Percentiles rank a stretch among this genome's conserved stretches.
Evolutionary conservation across 2,888 invertebrate genomes (phyloP).

Genomic region (Leptinotarsa haldemani): DNA sequence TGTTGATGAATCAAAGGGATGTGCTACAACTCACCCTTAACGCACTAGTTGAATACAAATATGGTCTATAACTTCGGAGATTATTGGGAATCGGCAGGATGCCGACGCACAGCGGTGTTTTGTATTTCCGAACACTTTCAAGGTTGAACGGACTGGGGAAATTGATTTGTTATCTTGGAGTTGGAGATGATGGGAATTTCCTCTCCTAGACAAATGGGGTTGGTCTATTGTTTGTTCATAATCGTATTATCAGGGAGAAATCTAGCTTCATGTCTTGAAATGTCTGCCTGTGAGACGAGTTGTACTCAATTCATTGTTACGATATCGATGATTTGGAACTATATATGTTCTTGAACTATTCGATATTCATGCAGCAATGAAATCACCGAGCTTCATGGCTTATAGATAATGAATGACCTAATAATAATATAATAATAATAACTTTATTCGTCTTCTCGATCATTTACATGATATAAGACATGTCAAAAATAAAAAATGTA

Average conservation of each 20-base stretch:
- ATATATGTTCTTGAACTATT: too few species aligned
- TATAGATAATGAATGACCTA: too few species aligned
- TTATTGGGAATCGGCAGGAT: slow-evolving; percentile 29
- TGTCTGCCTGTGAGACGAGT: background rate
- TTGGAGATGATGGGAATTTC: slow-evolving; percentile 3
- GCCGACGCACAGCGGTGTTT: slow-evolving; percentile 3
- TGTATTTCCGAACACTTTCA: slow-evolving; percentile 19
- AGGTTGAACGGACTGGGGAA: slow-evolving; percentile 11
- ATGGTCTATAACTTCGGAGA: slow-evolving; percentile 41
- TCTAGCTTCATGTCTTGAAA: background rate
- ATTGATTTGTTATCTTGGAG: slow-evolving; percentile 11
- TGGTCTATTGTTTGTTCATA: background rate
- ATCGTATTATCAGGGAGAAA: background rate
- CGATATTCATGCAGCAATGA: too few species aligned
- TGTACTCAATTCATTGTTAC: too few species aligned
- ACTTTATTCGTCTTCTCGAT: too few species aligned
- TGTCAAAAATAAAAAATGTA: too few species aligned
- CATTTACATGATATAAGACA: too few species aligned
- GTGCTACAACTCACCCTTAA: slow-evolving; percentile 51
- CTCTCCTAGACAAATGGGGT: background rate
- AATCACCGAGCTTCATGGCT: too few species aligned
- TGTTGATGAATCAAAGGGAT: slow-evolving; percentile 63
- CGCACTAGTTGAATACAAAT: slow-evolving; percentile 57
- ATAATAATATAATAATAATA: too few species aligned
- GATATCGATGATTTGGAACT: background rate